Evolutionary conservation across 2,797 vertebrate species (phyloP), one percentile per base, ranked within the genome.

Genomic region (Pyrocephalus nanus): DNA sequence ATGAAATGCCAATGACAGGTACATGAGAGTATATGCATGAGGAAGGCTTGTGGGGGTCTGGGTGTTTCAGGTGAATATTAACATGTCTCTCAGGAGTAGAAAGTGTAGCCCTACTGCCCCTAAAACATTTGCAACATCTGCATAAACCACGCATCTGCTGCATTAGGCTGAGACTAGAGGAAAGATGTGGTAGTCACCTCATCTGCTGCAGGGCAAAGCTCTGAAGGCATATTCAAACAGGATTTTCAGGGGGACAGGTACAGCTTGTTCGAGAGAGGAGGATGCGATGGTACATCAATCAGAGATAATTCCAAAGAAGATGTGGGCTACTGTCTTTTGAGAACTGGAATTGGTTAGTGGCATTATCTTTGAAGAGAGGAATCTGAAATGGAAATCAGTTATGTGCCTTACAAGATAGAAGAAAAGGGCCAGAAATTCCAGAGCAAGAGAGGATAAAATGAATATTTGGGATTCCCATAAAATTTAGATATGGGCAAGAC

Each of bases 81-180:
- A 42, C 0, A 0, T 1, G 0, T 27, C 6, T 75, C 23, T 74
- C 4, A 2, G 55, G 40, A 22, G 11, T 12, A 22, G 17, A 34
- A 66, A 64, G 13, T 8, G 17, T 64, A 78, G 8, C 6, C 1
- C 47, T 47, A 9, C 12, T 51, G 47, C 40, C 23, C 50, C 38
- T 20, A 20, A 36, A 60, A 32, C 7, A 4, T 64, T 67, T 53
- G 57, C 43, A 60, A 22, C 2, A 1, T 67, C 17, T 13, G 15
- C 8, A 18, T 57, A 26, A 55, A 26, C 18, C 42, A 19, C 17
- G 19, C 42, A 43, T 38, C 42, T 57, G 38, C 45, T 57, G 34
- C 15, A 5, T 25, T 50, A 26, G 77, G 12, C 17, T 62, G 51
- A 54, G 38, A 34, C 54, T 53, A 10, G 50, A 64, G 58, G 32